phyloP scores from a whole-genome alignment of 2,113 vertebrate species.

The Macrotus californicus region DNA sequence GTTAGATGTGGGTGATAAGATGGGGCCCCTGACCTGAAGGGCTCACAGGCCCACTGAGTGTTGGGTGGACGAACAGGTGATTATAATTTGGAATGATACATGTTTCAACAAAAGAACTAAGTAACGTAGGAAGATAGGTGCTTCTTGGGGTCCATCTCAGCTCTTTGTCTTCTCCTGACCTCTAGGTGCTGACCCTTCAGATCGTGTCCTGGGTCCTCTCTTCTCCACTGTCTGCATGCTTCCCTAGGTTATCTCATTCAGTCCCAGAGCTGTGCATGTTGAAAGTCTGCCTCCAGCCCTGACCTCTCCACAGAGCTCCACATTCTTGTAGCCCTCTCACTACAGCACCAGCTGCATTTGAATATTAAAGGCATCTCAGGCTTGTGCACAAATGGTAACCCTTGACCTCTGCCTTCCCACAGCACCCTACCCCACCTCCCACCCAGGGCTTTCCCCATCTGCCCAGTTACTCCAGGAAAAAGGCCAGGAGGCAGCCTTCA shows the following conservation, averaged over 20 bases:
- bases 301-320: background rate
- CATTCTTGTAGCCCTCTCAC: background rate
- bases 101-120: background rate
- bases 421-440: fast-evolving
- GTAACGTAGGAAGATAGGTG: background rate
- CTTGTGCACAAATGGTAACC: background rate
- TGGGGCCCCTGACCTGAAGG: background rate
- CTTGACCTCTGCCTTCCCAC: background rate
- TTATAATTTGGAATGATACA: background rate
- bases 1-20: background rate
- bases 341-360: background rate
- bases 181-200: background rate
- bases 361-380: background rate
- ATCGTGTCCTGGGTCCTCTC: background rate
- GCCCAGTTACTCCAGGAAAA: background rate
- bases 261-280: background rate
- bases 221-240: background rate
- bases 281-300: background rate
- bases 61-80: background rate
- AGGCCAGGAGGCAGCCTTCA: background rate
- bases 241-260: background rate
- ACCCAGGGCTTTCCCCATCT: background rate
- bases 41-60: background rate
- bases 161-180: background rate
- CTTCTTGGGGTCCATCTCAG: background rate